Base-by-base conservation (phyloP, 1,140 invertebrate genomes). In the Pseudachorutes palmiensis region DNA sequence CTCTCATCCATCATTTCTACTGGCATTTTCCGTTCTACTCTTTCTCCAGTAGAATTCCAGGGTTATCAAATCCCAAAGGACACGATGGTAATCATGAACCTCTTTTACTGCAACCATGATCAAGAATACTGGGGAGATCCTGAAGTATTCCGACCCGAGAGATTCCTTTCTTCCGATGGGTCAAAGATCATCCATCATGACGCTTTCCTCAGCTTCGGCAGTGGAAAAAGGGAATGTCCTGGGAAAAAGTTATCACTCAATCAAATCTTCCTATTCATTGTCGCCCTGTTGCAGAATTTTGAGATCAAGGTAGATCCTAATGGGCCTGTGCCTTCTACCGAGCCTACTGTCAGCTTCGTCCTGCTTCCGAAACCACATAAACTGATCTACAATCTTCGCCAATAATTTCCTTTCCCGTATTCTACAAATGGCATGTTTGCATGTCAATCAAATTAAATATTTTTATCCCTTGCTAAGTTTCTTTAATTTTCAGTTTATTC, bases 181-280 rank as follows among this genome's bases (percentile, higher is more conserved):
- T 87, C 87, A 9, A 87, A 26, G 16, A 9, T 63, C 28, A 28
- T 63, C 26, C 62, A 48, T 9, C 62, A 36, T 48, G 62, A 63
- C 5, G 32, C 33, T 14, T 49, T 63, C 26, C 41, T 41, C 16
- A 26, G 32, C 32, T 63, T 63, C 26, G 32, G 33, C 3, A 24
- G 22, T 22, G 86, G 86, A n/a, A 90, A 87, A 72, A 87, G 87
- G 76, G 83, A 87, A 55, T 95, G 92, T 75, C 86, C 92, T 75
- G 92, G 92, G 9, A 90, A 94, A 79, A 80, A 84, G 19, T 76
- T 94, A 60, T 91, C 90, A 1, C 86, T 85, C 72, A 87, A 88
- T 67, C 93, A 93, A 74, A 81, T 94, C 16, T 94, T 94, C 72
- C 74, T 94, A 26, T 90, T 94, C 74, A 86, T 85, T 1, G 83